phyloP scores from a whole-genome alignment of 2,113 vertebrate genomes.

The Phycodurus eques region DNA sequence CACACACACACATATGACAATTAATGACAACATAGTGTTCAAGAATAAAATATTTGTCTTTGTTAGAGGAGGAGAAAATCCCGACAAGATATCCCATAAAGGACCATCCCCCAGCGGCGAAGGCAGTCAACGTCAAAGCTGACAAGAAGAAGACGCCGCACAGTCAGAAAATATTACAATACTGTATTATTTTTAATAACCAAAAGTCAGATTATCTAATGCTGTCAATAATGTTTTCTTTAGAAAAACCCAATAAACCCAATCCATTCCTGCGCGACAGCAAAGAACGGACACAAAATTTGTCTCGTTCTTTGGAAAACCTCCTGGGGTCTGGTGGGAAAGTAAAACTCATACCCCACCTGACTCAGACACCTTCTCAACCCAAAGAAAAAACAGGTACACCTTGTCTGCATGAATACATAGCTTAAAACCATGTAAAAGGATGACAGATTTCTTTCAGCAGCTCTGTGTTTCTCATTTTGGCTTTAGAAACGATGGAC shows the following conservation, averaged over 20 bases:
- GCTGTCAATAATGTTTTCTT: background rate
- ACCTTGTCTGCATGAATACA: background rate
- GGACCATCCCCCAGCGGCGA: background rate
- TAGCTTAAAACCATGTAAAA: background rate
- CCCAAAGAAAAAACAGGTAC: slow-evolving; percentile 25
- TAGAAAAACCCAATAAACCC: slow-evolving; percentile 20
- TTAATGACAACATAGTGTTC: background rate
- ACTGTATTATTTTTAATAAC: too few relatives aligned
- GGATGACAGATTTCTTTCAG: background rate
- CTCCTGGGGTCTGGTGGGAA: background rate
- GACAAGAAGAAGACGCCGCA: background rate
- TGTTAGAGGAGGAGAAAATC: background rate
- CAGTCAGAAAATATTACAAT: background rate
- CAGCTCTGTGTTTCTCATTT: background rate
- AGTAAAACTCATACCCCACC: background rate
- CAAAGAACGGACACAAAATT: background rate
- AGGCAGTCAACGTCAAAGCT: background rate
- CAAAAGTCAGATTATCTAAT: background rate
- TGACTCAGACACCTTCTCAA: background rate
- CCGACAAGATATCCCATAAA: background rate
- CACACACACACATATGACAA: too few relatives aligned
- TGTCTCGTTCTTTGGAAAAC: slow-evolving; percentile 13
- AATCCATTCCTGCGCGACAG: background rate
- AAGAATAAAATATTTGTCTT: background rate
- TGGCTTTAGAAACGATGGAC: slow-evolving; percentile 11